phyloP scores from a whole-genome alignment of 2,113 vertebrate species.

The Passer domesticus region DNA sequence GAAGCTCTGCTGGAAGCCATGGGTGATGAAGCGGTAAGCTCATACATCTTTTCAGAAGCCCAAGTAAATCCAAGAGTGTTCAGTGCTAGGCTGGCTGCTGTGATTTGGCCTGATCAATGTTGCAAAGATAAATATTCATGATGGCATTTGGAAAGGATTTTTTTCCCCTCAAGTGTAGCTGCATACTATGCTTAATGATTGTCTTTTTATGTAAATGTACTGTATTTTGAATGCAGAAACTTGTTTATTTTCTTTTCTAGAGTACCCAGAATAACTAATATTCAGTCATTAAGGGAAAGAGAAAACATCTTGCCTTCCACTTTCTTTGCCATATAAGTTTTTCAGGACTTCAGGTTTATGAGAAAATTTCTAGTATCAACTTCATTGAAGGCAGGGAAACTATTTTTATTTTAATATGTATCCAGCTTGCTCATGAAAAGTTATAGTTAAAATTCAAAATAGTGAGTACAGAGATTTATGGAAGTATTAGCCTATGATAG shows the following conservation, averaged over 20 bases:
- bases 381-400: background rate
- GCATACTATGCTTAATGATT: background rate
- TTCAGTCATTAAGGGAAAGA: conserved; percentile 24
- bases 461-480: background rate
- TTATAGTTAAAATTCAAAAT: background rate
- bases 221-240: conserved; percentile 22
- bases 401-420: background rate
- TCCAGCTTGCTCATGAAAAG: background rate
- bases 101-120: background rate
- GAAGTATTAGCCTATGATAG: background rate
- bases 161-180: background rate
- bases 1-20: conserved; percentile 75
- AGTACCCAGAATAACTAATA: conserved; percentile 25
- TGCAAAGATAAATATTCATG: conserved; percentile 51
- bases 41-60: conserved; percentile 21
- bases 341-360: conserved; percentile 20
- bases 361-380: background rate
- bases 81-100: background rate
- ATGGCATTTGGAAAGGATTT: background rate
- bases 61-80: conserved; percentile 12
- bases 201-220: conserved; percentile 28
- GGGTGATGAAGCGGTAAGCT: conserved; percentile 72
- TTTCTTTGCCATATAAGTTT: conserved; percentile 8
- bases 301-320: background rate
- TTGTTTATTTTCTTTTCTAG: conserved; percentile 25